A percentile compares a stretch with the other conserved stretches of the same genome.
phyloP scores from a whole-genome alignment of 2,888 invertebrate species.

The Aporophyla lueneburgensis region DNA sequence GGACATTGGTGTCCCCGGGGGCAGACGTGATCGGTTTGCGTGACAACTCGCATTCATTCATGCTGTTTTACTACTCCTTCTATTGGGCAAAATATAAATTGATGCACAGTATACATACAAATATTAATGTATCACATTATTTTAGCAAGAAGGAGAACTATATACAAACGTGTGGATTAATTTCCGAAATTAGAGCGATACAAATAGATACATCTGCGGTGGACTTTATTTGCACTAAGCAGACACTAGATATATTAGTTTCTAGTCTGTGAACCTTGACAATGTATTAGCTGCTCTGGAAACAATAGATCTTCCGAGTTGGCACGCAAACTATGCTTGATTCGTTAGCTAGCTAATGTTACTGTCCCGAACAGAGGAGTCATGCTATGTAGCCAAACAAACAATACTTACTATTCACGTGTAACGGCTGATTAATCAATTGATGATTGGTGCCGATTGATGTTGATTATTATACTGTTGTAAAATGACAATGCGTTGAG shows the following conservation, averaged over 20 bases:
- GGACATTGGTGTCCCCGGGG: conserved; percentile 69
- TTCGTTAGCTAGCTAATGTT: conserved; percentile 58
- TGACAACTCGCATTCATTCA: conserved; percentile 13
- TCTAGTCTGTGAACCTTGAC: conserved; percentile 53
- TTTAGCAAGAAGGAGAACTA: no score
- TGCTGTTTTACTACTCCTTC: neutral
- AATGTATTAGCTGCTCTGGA: conserved; percentile 29
- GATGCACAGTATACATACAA: no score
- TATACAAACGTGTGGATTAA: no score
- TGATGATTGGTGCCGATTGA: no score
- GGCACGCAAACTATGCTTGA: conserved; percentile 69
- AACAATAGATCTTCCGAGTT: conserved; percentile 54
- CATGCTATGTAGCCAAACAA: conserved; percentile 24
- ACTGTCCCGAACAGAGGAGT: conserved; percentile 44
- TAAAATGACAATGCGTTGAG: no score
- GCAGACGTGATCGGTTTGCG: conserved; percentile 72
- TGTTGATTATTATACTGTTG: no score
- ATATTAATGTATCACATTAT: no score
- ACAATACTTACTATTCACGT: no score
- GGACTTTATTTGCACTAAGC: conserved; percentile 12
- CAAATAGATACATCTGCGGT: neutral
- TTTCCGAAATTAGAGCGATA: no score
- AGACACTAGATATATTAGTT: conserved; percentile 14
- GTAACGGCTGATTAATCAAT: no score
- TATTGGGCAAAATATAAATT: no score